Conservation (phyloP, 2,797 vertebrate genomes). For the Cossypha polioptera region DNA sequence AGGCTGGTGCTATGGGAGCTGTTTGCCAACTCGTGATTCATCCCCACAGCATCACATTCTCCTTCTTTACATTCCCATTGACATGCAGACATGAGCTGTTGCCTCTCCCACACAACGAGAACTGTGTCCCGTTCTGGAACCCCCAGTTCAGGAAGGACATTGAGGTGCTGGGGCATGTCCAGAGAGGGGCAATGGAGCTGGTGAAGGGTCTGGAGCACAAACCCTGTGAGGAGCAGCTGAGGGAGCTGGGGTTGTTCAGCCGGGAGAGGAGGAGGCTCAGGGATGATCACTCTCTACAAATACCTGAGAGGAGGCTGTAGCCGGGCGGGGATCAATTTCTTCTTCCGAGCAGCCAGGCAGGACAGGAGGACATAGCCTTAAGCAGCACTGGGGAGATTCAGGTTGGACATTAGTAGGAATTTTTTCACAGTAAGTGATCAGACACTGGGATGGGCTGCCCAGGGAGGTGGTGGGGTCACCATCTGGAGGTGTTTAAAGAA, state of each 20-base stretch:
- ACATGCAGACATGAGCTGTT: fast-evolving
- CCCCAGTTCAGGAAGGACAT: background rate
- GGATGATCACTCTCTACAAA: too few relatives aligned
- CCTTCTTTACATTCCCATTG: background rate
- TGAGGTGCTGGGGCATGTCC: background rate
- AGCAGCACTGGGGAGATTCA: background rate
- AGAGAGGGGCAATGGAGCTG: background rate
- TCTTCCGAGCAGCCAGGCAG: background rate
- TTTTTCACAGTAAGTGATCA: background rate
- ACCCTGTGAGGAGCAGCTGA: background rate
- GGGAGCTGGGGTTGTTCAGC: background rate
- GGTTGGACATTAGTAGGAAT: background rate
- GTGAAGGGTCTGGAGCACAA: background rate
- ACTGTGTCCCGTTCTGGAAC: background rate
- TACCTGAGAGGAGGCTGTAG: background rate
- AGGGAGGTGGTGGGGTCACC: background rate
- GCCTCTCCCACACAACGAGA: background rate
- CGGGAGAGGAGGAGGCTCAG: background rate
- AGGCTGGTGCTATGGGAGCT: background rate
- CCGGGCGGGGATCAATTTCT: fast-evolving
- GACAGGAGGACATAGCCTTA: background rate
- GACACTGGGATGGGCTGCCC: background rate
- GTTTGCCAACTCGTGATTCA: background rate
- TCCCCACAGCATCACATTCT: background rate
- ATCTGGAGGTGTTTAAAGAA: background rate